Evolutionary conservation across 2,113 vertebrate genomes (phyloP).

Genomic region (Oreocharis arfaki): DNA sequence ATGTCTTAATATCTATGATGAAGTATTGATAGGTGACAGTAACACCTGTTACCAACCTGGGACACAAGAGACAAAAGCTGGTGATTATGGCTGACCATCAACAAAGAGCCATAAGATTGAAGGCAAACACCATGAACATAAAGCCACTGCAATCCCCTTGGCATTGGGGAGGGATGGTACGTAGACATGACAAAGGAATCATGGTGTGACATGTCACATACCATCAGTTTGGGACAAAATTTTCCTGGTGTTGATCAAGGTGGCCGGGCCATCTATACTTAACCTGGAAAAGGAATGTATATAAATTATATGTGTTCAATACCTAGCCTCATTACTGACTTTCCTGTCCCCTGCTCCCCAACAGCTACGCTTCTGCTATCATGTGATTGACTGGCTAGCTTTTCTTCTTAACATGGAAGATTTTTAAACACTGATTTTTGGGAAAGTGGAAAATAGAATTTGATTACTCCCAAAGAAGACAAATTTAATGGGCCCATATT

Average conservation of each 20-base stretch:
- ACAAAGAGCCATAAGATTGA: background rate
- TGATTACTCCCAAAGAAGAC: background rate
- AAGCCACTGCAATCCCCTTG: background rate
- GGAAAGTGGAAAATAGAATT: background rate
- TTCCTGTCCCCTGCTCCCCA: background rate
- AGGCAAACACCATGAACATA: background rate
- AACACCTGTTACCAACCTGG: background rate
- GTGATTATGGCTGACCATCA: background rate
- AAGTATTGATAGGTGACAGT: background rate
- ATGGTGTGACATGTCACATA: background rate
- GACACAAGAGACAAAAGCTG: background rate
- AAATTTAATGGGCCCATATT: background rate
- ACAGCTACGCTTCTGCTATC: fast-evolving
- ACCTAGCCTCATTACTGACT: background rate
- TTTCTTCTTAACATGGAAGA: background rate
- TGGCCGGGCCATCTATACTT: background rate
- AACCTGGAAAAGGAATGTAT: background rate
- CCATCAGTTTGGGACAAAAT: background rate
- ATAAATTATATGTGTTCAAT: background rate
- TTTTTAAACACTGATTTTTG: background rate
- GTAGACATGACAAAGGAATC: background rate
- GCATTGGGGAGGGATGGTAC: background rate
- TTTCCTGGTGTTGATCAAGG: background rate
- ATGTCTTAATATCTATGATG: background rate
- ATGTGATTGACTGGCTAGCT: background rate